These are phyloP conservation scores for Eupithecia exiguata DNA, from an alignment of 2,888 invertebrate species.

Conservation along the genomic window DNA sequence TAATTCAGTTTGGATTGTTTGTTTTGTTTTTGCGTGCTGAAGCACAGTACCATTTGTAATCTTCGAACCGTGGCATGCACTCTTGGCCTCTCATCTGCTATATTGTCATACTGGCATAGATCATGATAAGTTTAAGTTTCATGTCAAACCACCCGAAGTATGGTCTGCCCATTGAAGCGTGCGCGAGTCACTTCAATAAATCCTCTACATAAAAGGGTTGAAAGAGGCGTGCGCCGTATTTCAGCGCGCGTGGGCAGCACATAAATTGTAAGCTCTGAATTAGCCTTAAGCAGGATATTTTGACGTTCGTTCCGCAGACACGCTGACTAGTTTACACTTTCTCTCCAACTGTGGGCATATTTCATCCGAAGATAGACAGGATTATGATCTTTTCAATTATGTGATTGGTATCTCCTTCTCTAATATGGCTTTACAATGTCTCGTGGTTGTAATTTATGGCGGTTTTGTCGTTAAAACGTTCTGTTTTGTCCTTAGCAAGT, in stretches of 20 bases:
- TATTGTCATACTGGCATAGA: constrained; percentile 63
- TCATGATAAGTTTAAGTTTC: constrained; percentile 70
- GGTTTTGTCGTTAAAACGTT: constrained; percentile 18
- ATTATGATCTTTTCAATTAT: constrained; percentile 43
- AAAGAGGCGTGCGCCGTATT: constrained; percentile 75
- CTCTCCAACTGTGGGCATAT: constrained; percentile 52
- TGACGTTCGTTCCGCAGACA: constrained; percentile 66
- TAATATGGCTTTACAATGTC: constrained; percentile 35
- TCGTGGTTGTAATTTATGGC: constrained; percentile 36
- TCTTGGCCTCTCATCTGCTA: constrained; percentile 55
- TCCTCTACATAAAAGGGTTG: constrained; percentile 77
- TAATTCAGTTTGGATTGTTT: constrained; percentile 16
- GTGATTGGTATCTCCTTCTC: constrained; percentile 38
- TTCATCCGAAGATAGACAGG: constrained; percentile 45
- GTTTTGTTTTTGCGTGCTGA: background rate
- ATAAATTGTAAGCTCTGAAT: constrained; percentile 77
- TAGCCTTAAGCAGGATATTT: constrained; percentile 77
- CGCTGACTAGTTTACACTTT: constrained; percentile 66
- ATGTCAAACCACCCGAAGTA: constrained; percentile 64
- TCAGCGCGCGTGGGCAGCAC: constrained; percentile 74
- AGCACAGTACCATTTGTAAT: constrained; percentile 55
- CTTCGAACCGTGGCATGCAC: constrained; percentile 55
- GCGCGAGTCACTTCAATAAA: constrained; percentile 73
- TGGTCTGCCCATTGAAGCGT: constrained; percentile 67
- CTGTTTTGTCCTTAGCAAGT: constrained; percentile 6